These are phyloP conservation scores for Calliphora vomitoria DNA, from an alignment of 2,888 invertebrate species.

Conservation along the genomic window DNA sequence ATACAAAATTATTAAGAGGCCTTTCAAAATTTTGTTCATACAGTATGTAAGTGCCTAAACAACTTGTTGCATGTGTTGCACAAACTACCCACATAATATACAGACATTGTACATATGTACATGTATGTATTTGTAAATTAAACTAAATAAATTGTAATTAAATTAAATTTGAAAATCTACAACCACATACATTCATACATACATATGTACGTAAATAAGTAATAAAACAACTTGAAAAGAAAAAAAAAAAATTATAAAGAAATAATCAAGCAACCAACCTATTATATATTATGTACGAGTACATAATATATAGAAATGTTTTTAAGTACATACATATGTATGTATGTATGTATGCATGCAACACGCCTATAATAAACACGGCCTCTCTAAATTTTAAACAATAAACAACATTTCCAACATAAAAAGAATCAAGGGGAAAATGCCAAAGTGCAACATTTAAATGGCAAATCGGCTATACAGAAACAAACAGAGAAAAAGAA, in stretches of 20 bases:
- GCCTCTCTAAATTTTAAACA: conserved; percentile 37
- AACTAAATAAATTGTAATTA: conserved; percentile 59
- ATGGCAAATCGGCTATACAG: conserved; percentile 54
- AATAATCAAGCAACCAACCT: conserved; percentile 8
- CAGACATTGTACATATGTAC: conserved; percentile 9
- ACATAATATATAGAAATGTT: too few relatives aligned
- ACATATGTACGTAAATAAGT: neutral
- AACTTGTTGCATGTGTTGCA: conserved; percentile 67
- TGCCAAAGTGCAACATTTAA: conserved; percentile 70
- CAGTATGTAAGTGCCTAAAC: neutral
- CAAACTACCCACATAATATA: conserved; percentile 61
- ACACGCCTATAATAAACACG: conserved; percentile 30
- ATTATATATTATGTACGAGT: too few relatives aligned
- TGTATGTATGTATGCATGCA: neutral
- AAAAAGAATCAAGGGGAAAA: conserved; percentile 63
- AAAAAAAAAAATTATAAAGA: conserved; percentile 1
- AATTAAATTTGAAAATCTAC: conserved; percentile 64
- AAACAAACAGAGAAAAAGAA: conserved; percentile 19
- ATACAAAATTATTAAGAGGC: neutral
- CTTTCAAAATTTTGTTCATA: neutral
- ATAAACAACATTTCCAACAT: conserved; percentile 11
- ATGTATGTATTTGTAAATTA: neutral
- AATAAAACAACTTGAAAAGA: conserved; percentile 15
- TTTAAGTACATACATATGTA: too few relatives aligned
- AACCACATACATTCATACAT: conserved; percentile 5